phyloP scores from a whole-genome alignment of 1,140 invertebrate genomes.

The Bombus waltoni region DNA sequence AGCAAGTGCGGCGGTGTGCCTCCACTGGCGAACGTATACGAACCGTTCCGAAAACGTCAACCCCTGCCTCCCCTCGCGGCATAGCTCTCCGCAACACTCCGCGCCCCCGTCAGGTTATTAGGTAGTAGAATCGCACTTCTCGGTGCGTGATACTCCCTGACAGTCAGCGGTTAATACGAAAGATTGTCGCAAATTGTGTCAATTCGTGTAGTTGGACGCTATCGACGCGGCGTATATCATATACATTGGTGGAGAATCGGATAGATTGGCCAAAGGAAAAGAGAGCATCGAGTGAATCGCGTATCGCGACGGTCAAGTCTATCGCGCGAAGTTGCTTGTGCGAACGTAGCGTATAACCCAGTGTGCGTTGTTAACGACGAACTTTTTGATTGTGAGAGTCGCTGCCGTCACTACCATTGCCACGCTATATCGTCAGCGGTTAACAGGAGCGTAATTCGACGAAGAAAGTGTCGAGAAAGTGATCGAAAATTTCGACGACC shows the following conservation, averaged over 20 bases:
- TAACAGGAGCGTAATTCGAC: not conserved
- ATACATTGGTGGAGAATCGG: constrained; percentile 2
- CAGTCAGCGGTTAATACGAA: constrained; percentile 39
- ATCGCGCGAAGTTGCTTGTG: constrained; percentile 34
- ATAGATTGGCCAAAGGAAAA: not conserved
- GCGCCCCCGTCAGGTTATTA: constrained; percentile 63
- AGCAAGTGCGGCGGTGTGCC: constrained; percentile 54
- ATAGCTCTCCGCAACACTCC: constrained; percentile 48
- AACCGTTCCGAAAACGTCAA: constrained; percentile 73
- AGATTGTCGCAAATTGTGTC: constrained; percentile 41
- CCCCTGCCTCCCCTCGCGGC: constrained; percentile 52
- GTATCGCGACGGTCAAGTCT: constrained; percentile 18
- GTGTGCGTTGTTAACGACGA: constrained; percentile 36
- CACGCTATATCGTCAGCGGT: constrained; percentile 33
- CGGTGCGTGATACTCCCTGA: constrained; percentile 43
- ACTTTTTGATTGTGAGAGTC: constrained; percentile 31
- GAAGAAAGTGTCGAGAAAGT: constrained; percentile 38
- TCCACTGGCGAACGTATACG: constrained; percentile 65
- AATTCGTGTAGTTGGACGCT: constrained; percentile 24
- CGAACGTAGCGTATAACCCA: constrained; percentile 18
- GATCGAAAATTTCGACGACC: not conserved
- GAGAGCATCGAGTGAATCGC: constrained; percentile 27
- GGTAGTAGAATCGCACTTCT: constrained; percentile 61
- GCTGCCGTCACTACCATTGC: constrained; percentile 6
- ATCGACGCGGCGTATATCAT: constrained; percentile 19